phyloP scores from a whole-genome alignment of 1,140 invertebrate genomes.

The Elymnias hypermnestra region DNA sequence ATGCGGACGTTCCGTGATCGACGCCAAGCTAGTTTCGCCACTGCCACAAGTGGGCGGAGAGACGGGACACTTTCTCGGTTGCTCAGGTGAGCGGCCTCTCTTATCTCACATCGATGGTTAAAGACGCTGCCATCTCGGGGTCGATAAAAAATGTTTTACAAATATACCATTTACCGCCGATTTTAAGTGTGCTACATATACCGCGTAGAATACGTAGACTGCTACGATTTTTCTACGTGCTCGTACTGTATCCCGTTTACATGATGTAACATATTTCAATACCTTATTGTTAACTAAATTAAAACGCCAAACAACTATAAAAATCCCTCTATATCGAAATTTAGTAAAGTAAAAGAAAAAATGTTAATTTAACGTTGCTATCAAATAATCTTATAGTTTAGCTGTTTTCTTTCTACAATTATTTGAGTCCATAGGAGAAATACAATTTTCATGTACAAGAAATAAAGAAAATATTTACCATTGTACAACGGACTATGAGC shows the following conservation, averaged over 20 bases:
- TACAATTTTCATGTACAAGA: too few relatives aligned
- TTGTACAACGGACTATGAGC: too few relatives aligned
- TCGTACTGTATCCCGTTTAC: too few relatives aligned
- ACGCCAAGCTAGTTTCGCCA: slow-evolving; percentile 38
- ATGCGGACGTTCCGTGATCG: slow-evolving; percentile 70
- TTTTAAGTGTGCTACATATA: slow-evolving; percentile 18
- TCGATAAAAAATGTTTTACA: slow-evolving; percentile 52
- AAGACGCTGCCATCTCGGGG: slow-evolving; percentile 58
- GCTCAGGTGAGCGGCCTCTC: slow-evolving; percentile 65
- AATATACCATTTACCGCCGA: slow-evolving; percentile 21
- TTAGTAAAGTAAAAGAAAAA: too few relatives aligned
- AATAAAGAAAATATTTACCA: too few relatives aligned
- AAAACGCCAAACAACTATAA: too few relatives aligned
- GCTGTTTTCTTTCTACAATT: too few relatives aligned
- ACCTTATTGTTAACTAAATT: too few relatives aligned
- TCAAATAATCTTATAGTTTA: too few relatives aligned
- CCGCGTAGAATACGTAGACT: slow-evolving; percentile 27
- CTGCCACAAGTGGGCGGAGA: slow-evolving; percentile 68
- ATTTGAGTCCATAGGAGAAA: too few relatives aligned
- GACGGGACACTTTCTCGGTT: slow-evolving; percentile 51
- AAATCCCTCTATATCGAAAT: too few relatives aligned
- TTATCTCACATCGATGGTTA: slow-evolving; percentile 49
- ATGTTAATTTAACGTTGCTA: too few relatives aligned
- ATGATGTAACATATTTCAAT: slow-evolving; percentile 17
- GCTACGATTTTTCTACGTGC: slow-evolving; percentile 20